Evolutionary conservation across 2,888 invertebrate species (phyloP).

Genomic region (Dyspetes luteomarginatus): DNA sequence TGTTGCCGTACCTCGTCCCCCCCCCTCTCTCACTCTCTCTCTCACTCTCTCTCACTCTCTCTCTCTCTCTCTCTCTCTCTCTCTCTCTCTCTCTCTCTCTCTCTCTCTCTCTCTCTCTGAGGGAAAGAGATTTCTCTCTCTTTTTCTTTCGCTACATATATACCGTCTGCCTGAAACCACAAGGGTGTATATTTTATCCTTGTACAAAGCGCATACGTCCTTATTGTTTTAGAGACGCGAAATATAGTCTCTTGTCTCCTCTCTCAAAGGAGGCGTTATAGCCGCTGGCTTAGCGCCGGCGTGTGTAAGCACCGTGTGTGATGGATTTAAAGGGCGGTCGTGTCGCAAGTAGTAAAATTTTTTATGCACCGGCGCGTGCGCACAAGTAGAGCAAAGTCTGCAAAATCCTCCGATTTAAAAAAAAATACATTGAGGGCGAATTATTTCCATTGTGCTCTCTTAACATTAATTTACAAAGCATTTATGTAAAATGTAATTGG

Average conservation of each 20-base stretch:
- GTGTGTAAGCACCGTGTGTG: constrained; percentile 36
- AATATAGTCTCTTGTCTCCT: neutral
- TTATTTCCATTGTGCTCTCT: constrained; percentile 2
- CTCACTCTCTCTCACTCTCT: constrained; percentile 5
- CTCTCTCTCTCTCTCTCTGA: neutral
- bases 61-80: neutral
- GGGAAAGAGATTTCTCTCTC: no score
- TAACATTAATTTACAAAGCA: neutral
- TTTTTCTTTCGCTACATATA: neutral
- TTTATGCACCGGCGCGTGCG: constrained; percentile 38
- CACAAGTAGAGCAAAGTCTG: constrained; percentile 41
- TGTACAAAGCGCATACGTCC: no score
- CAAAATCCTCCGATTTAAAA: constrained; percentile 8
- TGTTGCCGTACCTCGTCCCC: constrained; percentile 18
- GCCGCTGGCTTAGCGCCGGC: constrained; percentile 28
- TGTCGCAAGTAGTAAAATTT: constrained; percentile 25
- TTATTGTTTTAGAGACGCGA: no score
- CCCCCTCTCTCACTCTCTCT: constrained; percentile 1
- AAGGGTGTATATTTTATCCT: no score
- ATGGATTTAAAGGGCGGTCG: constrained; percentile 42
- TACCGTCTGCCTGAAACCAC: no score
- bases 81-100: neutral
- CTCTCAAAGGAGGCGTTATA: constrained; percentile 34
- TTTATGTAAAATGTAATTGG: constrained; percentile 5
- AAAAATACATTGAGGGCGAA: constrained; percentile 5